These are phyloP conservation scores for Andrena flavipes DNA, from an alignment of 2,888 invertebrate genomes.

Conservation along the genomic window DNA sequence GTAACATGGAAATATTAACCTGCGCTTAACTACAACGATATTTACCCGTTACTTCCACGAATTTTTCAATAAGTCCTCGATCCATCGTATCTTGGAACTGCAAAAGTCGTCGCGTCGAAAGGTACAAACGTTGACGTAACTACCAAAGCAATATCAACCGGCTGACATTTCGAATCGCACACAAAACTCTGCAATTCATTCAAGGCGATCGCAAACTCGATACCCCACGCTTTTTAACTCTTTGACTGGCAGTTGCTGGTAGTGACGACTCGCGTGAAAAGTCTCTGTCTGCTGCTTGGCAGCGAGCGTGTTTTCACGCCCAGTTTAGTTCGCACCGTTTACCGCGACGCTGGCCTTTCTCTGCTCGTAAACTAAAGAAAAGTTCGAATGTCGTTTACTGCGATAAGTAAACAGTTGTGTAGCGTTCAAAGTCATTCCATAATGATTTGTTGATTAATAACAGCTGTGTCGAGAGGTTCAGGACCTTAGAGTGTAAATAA, in stretches of 20 bases:
- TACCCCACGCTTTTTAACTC: background rate
- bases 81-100: constrained; percentile 73
- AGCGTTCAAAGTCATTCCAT: too few species aligned
- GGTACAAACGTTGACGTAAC: background rate
- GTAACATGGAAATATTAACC: background rate
- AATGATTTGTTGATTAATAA: too few species aligned
- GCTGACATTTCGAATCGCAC: constrained; percentile 28
- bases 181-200: background rate
- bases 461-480: too few species aligned
- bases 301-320: too few species aligned
- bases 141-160: constrained; percentile 13
- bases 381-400: too few species aligned
- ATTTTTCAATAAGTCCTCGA: constrained; percentile 80
- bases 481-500: too few species aligned
- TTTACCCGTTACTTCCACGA: constrained; percentile 83
- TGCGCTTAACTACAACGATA: background rate
- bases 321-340: too few species aligned
- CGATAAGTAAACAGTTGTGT: too few species aligned
- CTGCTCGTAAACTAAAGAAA: too few species aligned
- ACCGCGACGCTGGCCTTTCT: too few species aligned
- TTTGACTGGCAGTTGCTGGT: constrained; percentile 5
- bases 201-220: constrained; percentile 3
- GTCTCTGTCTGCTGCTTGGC: too few species aligned
- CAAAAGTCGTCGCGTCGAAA: background rate
- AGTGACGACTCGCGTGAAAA: background rate